These are phyloP conservation scores for Ashinkailepas kermadecensis DNA, from an alignment of 2,888 invertebrate species.

Conservation along the genomic window DNA sequence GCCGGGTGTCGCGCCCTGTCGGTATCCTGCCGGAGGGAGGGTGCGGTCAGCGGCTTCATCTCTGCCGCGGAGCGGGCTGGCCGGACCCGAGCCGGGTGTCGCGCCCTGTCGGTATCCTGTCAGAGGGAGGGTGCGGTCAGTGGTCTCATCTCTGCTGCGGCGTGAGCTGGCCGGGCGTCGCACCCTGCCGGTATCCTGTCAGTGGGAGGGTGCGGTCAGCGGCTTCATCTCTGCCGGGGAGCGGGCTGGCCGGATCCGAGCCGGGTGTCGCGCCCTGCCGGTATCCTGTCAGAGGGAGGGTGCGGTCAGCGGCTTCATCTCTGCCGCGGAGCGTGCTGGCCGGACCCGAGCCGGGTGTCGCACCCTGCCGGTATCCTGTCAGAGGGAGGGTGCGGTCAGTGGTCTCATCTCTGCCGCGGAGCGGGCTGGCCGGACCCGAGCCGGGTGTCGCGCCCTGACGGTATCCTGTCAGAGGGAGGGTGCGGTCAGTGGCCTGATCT, in stretches of 20 bases:
- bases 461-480: slow-evolving; percentile 11
- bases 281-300: slow-evolving; percentile 11
- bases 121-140: not conserved
- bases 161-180: no score
- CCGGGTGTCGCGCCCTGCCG: slow-evolving; percentile 26
- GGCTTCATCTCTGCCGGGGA: slow-evolving; percentile 27
- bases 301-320: no score
- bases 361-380: no score
- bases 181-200: no score
- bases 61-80: slow-evolving; percentile 15
- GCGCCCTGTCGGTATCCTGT: slow-evolving; percentile 27
- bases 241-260: slow-evolving; percentile 26
- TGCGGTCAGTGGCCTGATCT: no score
- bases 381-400: no score
- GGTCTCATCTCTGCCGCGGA: slow-evolving; percentile 27
- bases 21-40: no score
- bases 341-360: no score
- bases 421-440: slow-evolving; percentile 26
- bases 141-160: no score
- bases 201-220: no score
- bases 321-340: no score
- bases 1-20: no score
- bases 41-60: slow-evolving; percentile 25
- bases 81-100: slow-evolving; percentile 27
- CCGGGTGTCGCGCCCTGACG: slow-evolving; percentile 26